Evolutionary conservation across 2,113 vertebrate species (phyloP), one percentile per base, ranked within the genome.

Genomic region (Cavia porcellus): DNA sequence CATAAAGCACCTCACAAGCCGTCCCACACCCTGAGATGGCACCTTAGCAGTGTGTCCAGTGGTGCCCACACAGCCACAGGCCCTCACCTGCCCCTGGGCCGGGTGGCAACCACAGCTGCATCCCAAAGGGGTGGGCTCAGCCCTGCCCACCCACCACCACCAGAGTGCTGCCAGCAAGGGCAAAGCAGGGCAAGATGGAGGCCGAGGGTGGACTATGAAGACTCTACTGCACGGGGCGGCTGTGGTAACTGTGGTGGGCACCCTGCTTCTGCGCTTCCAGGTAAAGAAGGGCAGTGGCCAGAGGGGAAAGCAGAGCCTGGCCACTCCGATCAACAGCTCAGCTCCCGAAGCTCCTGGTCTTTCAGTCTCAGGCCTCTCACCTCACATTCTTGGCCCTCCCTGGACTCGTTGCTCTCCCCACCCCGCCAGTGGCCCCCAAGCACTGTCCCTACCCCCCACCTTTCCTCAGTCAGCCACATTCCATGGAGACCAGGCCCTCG

Each of bases 401-500:
- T 42, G 15, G 57, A 13, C 81, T n/a, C 35, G 0, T 62, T 45
- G 28, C 68, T 61, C 82, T 45, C 42, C 77, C 86, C 81, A 47
- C 35, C 57, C 83, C 87, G 38, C 32, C 81, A 14, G 4, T 5
- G 1, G 32, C 61, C 6, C 38, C 59, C 35, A 11, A n/a, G 52
- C 42, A 32, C 91, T 68, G n/a, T 7, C 66, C 42, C n/a, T 55
- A 42, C 7, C 75, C 90, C 17, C 57, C 8, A n/a, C 72, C 68
- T 82, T 72, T 92, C 86, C 93, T 82, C 79, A 90, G 89, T 86
- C 96, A 97, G 86, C 93, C 81, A 77, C 28, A 25, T 96, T 94
- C 95, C 94, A 92, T 64, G n/a, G 97, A 89, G 85, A 81, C 92
- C 75, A 55, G 83, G 92, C 94, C 93, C 92, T 98, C 97, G 83